Percentiles rank a stretch among this genome's conserved stretches.
Conservation (phyloP, 1,140 invertebrate species). For the Araneus ventricosus region DNA sequence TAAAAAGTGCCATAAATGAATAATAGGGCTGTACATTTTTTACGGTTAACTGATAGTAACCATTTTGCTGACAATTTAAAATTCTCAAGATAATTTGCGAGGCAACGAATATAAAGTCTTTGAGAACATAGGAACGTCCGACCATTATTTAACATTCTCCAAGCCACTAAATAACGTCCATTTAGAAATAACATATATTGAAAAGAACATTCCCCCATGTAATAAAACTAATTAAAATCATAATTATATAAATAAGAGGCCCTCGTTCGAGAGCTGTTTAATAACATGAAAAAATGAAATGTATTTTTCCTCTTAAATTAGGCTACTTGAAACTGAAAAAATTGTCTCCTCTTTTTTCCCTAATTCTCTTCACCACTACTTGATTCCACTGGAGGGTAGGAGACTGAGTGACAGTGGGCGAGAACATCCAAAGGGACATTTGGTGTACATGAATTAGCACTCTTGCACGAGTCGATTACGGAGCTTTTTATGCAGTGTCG, state of each 20-base stretch:
- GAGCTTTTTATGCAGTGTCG: conserved; percentile 44
- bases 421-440: conserved; percentile 45
- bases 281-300: not conserved
- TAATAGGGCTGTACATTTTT: too few relatives aligned
- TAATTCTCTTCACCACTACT: conserved; percentile 23
- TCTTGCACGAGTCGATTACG: conserved; percentile 49
- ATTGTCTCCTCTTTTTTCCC: not conserved
- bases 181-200: not conserved
- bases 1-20: too few relatives aligned
- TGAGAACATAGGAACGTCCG: too few relatives aligned
- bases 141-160: too few relatives aligned
- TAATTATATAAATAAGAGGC: conserved; percentile 5
- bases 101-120: too few relatives aligned
- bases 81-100: too few relatives aligned
- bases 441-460: conserved; percentile 53
- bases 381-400: conserved; percentile 17
- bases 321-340: not conserved
- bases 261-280: not conserved
- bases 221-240: not conserved
- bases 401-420: conserved; percentile 23
- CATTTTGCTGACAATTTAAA: too few relatives aligned
- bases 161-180: too few relatives aligned
- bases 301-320: not conserved
- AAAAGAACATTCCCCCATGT: not conserved
- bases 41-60: too few relatives aligned